These are phyloP conservation scores for Drosophila dunni DNA, from an alignment of 1,140 invertebrate genomes.

Conservation along the genomic window DNA sequence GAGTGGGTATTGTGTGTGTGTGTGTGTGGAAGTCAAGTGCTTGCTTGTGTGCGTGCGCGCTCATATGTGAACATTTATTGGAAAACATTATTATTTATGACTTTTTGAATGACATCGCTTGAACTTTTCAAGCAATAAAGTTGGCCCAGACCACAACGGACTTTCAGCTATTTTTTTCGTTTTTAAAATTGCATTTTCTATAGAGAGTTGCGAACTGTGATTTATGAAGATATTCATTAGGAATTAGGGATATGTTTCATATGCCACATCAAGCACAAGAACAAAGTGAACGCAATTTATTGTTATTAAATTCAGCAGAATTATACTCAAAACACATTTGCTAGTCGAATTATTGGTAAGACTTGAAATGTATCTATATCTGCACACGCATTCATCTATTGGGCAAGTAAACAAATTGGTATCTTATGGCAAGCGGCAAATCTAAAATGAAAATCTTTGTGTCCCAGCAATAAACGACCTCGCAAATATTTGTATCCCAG, in stretches of 20 bases:
- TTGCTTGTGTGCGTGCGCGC: constrained; percentile 56
- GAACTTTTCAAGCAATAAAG: constrained; percentile 82
- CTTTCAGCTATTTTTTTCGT: constrained; percentile 4
- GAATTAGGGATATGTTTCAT: constrained; percentile 23
- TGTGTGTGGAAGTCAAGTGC: constrained; percentile 40
- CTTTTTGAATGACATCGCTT: constrained; percentile 82
- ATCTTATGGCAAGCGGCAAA: constrained; percentile 41
- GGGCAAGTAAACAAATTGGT: constrained; percentile 30
- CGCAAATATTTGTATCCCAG: constrained; percentile 21
- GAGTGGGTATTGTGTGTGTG: constrained; percentile 6
- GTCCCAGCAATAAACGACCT: constrained; percentile 38
- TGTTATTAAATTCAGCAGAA: background rate
- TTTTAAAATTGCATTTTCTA: constrained; percentile 47
- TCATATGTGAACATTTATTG: constrained; percentile 84
- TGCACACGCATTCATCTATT: background rate
- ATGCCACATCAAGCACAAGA: constrained; percentile 2
- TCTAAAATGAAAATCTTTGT: constrained; percentile 76
- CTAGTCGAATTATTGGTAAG: background rate
- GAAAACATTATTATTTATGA: constrained; percentile 84
- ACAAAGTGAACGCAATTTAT: constrained; percentile 1
- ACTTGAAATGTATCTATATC: background rate
- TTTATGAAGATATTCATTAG: constrained; percentile 73
- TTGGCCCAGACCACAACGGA: constrained; percentile 50
- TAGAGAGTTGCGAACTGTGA: constrained; percentile 58
- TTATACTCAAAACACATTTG: background rate